A percentile compares a stretch with the other conserved stretches of the same genome.
These are phyloP conservation scores for Pseudotriccus pelzelni DNA, from an alignment of 2,797 vertebrate species.

Conservation along the genomic window DNA sequence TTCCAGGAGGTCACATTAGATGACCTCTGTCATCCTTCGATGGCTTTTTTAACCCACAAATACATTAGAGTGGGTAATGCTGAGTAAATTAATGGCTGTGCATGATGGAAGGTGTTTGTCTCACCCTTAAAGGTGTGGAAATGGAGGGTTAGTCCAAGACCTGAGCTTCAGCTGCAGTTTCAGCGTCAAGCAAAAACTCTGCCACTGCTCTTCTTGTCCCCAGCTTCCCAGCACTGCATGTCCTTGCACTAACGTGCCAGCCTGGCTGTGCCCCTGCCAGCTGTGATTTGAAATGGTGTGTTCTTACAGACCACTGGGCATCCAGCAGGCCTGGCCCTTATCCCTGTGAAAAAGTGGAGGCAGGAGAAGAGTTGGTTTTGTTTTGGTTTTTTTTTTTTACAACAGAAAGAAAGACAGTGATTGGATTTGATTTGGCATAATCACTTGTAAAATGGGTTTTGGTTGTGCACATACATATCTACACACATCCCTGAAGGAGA, in stretches of 20 bases:
- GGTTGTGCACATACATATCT: not conserved
- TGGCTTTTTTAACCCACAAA: not conserved
- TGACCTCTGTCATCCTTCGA: not conserved
- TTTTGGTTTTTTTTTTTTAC: not conserved
- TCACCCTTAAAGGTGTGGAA: not conserved
- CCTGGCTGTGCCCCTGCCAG: not conserved
- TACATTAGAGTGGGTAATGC: not conserved
- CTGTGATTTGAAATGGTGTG: not conserved
- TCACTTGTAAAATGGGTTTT: not conserved
- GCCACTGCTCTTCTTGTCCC: not conserved
- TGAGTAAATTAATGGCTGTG: not conserved
- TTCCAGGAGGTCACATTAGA: not conserved
- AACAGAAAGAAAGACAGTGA: not conserved
- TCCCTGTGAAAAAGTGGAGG: not conserved
- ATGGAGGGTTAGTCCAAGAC: not conserved
- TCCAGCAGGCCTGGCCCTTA: not conserved
- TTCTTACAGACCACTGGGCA: not conserved
- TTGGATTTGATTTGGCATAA: not conserved
- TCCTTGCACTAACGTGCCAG: not conserved
- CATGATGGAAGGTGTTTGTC: not conserved
- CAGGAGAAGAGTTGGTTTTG: not conserved
- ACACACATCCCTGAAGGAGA: not conserved
- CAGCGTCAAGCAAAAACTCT: not conserved
- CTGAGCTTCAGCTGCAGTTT: not conserved
- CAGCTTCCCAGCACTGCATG: fast-evolving